A percentile compares a stretch with the other conserved stretches of the same genome.
Conservation (phyloP, 2,113 vertebrate species). For the Ophthalmolycus amberensis region DNA sequence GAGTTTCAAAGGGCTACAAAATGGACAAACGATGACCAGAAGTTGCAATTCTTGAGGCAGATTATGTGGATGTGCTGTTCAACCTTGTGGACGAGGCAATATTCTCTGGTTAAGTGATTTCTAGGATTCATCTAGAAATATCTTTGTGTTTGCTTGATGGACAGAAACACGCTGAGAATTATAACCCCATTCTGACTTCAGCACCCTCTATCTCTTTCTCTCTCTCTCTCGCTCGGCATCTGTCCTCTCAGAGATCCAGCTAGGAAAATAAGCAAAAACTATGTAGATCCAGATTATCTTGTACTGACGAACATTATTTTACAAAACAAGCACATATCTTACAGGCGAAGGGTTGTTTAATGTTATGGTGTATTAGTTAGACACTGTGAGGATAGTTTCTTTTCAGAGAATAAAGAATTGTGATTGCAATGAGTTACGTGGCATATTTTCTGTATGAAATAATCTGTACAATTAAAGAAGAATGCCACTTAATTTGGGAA, state of each 20-base stretch:
- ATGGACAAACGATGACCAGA: slow-evolving; percentile 59
- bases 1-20: slow-evolving; percentile 81
- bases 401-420: slow-evolving; percentile 68
- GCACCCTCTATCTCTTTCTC: background rate
- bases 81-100: slow-evolving; percentile 59
- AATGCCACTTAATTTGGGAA: slow-evolving; percentile 67
- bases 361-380: slow-evolving; percentile 78
- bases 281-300: slow-evolving; percentile 63
- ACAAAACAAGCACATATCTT: slow-evolving; percentile 79
- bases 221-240: slow-evolving; percentile 20
- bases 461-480: slow-evolving; percentile 67
- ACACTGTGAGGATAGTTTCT: slow-evolving; percentile 77
- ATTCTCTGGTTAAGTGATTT: slow-evolving; percentile 38
- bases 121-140: slow-evolving; percentile 26
- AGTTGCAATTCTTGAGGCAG: slow-evolving; percentile 53
- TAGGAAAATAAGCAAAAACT: slow-evolving; percentile 74
- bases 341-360: slow-evolving; percentile 69
- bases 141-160: slow-evolving; percentile 40
- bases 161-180: slow-evolving; percentile 43
- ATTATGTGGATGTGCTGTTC: slow-evolving; percentile 41
- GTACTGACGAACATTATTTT: slow-evolving; percentile 67
- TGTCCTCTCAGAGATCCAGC: slow-evolving; percentile 63
- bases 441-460: slow-evolving; percentile 72
- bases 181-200: slow-evolving; percentile 43
- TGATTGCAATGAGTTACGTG: slow-evolving; percentile 70